These are phyloP conservation scores for Abscondita cerata DNA, from an alignment of 2,888 invertebrate species.

Conservation along the genomic window DNA sequence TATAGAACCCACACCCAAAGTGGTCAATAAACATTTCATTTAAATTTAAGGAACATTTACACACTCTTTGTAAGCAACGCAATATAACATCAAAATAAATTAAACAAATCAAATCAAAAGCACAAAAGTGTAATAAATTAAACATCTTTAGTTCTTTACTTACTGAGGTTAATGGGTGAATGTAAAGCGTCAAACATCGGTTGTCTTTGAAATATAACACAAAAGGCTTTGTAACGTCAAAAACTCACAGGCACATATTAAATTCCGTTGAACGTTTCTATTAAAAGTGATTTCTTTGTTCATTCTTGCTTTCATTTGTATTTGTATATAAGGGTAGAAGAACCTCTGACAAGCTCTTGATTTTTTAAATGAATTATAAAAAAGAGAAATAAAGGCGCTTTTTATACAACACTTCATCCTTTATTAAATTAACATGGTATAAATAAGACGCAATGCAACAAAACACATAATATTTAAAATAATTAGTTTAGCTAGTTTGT, in stretches of 20 bases:
- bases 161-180: neutral
- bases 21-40: too few species aligned
- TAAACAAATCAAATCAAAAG: too few species aligned
- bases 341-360: slow-evolving; percentile 5
- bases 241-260: slow-evolving; percentile 26
- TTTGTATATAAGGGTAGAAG: slow-evolving; percentile 21
- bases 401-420: neutral
- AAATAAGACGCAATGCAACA: too few species aligned
- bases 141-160: slow-evolving; percentile 9
- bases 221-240: slow-evolving; percentile 33
- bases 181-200: slow-evolving; percentile 17
- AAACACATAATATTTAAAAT: too few species aligned
- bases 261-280: slow-evolving; percentile 27
- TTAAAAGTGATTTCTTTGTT: slow-evolving; percentile 32
- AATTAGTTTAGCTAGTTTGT: too few species aligned
- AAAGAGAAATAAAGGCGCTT: neutral
- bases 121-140: too few species aligned
- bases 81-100: too few species aligned
- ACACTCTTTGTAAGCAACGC: too few species aligned
- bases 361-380: slow-evolving; percentile 10
- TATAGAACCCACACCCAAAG: too few species aligned
- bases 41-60: too few species aligned
- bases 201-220: slow-evolving; percentile 28
- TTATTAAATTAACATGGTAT: too few species aligned
- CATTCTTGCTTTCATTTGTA: slow-evolving; percentile 23